These are phyloP conservation scores for Microctenopoma steveboyesi DNA, from an alignment of 2,797 vertebrate genomes.

Conservation along the genomic window DNA sequence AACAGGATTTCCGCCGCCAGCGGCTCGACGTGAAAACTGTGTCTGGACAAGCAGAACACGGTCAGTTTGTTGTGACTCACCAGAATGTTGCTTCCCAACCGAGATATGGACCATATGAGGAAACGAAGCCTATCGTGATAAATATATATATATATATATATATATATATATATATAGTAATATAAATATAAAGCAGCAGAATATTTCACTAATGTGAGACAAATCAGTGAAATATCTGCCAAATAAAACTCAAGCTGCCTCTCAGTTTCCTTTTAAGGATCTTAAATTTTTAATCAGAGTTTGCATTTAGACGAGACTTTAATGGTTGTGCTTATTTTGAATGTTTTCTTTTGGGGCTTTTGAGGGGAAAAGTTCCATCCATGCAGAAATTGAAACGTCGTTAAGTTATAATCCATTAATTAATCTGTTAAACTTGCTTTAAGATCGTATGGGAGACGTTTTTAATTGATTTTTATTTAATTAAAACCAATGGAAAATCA, in stretches of 20 bases:
- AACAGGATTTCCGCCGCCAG: slow-evolving; percentile 17
- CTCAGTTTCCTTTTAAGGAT: background rate
- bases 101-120: background rate
- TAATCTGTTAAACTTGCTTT: background rate
- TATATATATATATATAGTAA: background rate
- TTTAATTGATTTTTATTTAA: background rate
- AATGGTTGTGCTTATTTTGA: slow-evolving; percentile 3
- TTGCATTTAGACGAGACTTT: background rate
- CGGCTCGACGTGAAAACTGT: background rate
- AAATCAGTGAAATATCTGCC: slow-evolving; percentile 6
- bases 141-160: background rate
- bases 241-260: slow-evolving; percentile 12
- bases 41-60: background rate
- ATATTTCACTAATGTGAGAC: background rate
- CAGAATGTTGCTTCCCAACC: background rate
- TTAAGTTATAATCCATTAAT: background rate
- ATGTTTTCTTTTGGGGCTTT: background rate
- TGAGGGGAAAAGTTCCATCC: background rate
- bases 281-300: slow-evolving; percentile 9
- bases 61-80: background rate
- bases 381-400: background rate
- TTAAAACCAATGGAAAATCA: background rate
- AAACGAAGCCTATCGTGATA: background rate
- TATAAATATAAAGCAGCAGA: background rate
- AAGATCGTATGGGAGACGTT: background rate